These are phyloP conservation scores for Cydia splendana DNA, from an alignment of 1,140 invertebrate species.

Conservation along the genomic window DNA sequence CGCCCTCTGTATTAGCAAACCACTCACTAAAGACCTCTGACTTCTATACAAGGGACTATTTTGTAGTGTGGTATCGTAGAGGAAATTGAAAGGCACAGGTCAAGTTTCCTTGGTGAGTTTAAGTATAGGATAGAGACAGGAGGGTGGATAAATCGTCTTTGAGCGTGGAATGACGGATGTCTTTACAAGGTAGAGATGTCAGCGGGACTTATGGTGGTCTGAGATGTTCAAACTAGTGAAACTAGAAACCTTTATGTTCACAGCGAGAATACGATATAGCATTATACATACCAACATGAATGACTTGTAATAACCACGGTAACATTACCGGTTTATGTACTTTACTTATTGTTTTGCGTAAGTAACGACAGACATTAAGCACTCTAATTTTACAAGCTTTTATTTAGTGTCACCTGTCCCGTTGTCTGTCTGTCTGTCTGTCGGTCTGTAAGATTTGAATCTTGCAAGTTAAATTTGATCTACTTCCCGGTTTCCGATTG, in stretches of 20 bases:
- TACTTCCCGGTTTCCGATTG: too few species aligned
- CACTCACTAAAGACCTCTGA: constrained; percentile 19
- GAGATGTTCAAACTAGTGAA: constrained; percentile 18
- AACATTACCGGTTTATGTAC: not conserved
- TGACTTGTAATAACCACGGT: not conserved
- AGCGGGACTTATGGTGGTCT: not conserved
- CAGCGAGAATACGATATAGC: not conserved
- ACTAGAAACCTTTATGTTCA: not conserved
- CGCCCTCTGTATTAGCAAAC: constrained; percentile 7
- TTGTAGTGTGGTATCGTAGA: not conserved
- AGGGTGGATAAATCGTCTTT: constrained; percentile 16
- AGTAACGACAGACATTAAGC: not conserved
- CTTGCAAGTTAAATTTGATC: too few species aligned
- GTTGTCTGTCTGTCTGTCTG: too few species aligned
- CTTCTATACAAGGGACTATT: not conserved
- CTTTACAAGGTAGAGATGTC: constrained; percentile 32
- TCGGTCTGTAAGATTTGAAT: too few species aligned
- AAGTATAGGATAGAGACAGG: constrained; percentile 16
- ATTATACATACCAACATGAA: not conserved
- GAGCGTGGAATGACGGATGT: constrained; percentile 29
- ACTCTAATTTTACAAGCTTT: too few species aligned
- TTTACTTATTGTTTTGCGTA: not conserved
- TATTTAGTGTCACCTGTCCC: too few species aligned
- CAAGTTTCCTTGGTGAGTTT: not conserved
- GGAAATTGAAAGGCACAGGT: not conserved